Base-by-base conservation (phyloP, 2,113 vertebrate genomes). In the Lontra canadensis region DNA sequence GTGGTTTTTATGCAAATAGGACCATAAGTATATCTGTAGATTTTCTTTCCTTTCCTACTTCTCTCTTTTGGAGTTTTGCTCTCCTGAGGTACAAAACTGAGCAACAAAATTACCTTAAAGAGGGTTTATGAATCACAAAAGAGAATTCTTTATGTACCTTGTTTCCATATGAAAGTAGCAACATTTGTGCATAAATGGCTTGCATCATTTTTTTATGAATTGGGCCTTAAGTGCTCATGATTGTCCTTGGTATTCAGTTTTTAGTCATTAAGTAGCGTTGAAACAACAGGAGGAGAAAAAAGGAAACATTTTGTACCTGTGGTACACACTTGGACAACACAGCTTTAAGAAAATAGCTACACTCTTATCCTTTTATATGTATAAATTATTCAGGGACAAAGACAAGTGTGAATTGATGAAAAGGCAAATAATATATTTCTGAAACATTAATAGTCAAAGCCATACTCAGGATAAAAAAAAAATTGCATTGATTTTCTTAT, bases 151-250 rank as follows among this genome's bases (percentile, higher is more conserved):
- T 98, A 98, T 99, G 98, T 96, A 98, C 97, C 98, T 99, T 99
- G 98, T 99, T 99, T 99, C 98, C 98, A 99, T 99, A 98, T 98
- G 98, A 99, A 99, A 99, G 98, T 99, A 98, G 98, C 96, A 99
- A 98, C 98, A 98, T 99, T 99, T 98, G 97, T 96, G 98, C 98
- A 98, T 98, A 99, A 99, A 98, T 98, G 98, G 98, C 98, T 98
- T 97, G 97, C 98, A 98, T 98, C 81, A 98, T 97, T 98, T 98
- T 96, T 99, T 98, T 99, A 98, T 98, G 98, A 99, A 99, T 99
- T 99, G 98, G 94, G 95, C 97, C 97, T 97, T 99, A 99, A 99
- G 98, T 99, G 99, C 98, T 98, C 97, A 95, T 98, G 98, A 99
- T 99, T 99, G 98, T 99, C 98, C 98, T 96, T 97, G 96, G 98